Conservation (phyloP, 2,113 vertebrate genomes). For the Chauna torquata region DNA sequence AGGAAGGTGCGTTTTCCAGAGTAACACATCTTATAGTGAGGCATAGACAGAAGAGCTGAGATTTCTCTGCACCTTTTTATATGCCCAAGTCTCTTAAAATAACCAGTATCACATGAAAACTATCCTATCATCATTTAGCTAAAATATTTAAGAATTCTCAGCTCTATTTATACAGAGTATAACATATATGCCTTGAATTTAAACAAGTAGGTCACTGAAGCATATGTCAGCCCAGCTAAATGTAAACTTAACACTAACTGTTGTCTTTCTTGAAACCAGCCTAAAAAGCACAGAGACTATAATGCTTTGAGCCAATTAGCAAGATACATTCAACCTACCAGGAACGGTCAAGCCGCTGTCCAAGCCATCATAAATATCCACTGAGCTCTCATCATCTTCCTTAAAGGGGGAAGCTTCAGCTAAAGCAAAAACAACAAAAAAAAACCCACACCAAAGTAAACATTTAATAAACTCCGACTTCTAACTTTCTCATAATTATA, state of each 20-base stretch:
- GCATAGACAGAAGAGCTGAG: background rate
- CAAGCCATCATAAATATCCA: conserved; percentile 96
- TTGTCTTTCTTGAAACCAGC: background rate
- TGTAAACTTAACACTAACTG: background rate
- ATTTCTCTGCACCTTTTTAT: background rate
- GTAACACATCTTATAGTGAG: background rate
- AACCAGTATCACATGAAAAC: background rate
- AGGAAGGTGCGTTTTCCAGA: background rate
- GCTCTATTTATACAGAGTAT: background rate
- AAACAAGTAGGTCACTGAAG: background rate
- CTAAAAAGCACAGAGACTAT: background rate
- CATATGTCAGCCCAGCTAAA: background rate
- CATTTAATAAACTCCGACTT: background rate
- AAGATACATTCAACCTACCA: conserved; percentile 61
- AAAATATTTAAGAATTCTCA: background rate
- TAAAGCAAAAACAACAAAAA: background rate
- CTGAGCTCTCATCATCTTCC: conserved; percentile 85
- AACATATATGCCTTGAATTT: background rate
- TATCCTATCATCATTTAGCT: background rate
- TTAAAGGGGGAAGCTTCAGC: conserved; percentile 76
- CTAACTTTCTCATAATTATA: background rate
- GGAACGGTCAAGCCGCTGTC: conserved; percentile 67
- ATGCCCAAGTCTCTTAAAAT: background rate
- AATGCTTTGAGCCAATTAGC: background rate
- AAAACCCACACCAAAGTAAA: background rate